Evolutionary conservation across 2,113 vertebrate genomes (phyloP).

Genomic region (Scophthalmus maximus): DNA sequence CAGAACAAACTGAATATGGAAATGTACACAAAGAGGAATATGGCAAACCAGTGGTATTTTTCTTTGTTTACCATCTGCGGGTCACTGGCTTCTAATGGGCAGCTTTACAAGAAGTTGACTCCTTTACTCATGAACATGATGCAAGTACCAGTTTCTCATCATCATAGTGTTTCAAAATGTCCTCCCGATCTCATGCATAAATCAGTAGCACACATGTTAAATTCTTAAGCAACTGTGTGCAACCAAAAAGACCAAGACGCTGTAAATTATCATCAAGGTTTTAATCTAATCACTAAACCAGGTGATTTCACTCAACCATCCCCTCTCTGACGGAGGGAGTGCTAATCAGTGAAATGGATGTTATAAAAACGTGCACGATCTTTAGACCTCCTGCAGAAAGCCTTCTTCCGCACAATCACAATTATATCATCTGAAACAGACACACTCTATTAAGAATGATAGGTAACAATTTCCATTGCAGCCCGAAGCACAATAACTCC

Average conservation of each 20-base stretch:
- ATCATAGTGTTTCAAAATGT: neutral
- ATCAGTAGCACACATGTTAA: neutral
- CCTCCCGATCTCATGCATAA: neutral
- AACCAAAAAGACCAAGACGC: too few species aligned
- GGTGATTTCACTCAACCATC: slow-evolving; percentile 20
- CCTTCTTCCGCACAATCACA: neutral
- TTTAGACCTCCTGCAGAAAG: neutral
- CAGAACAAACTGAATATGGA: slow-evolving; percentile 13
- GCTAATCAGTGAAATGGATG: slow-evolving; percentile 14
- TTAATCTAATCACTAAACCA: slow-evolving; percentile 23
- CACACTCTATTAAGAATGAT: neutral
- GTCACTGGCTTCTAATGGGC: neutral
- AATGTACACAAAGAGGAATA: slow-evolving; percentile 19
- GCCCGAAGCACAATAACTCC: too few species aligned
- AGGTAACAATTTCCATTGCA: too few species aligned
- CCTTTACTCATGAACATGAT: neutral
- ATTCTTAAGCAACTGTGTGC: neutral
- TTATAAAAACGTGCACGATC: slow-evolving; percentile 2
- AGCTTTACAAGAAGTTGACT: neutral
- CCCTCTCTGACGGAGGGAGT: neutral
- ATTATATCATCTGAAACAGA: neutral
- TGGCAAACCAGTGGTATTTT: slow-evolving; percentile 13
- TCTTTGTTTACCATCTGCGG: slow-evolving; percentile 2
- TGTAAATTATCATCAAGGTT: neutral
- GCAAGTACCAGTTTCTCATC: neutral